Evolutionary conservation across 2,797 vertebrate species (phyloP), one percentile per base, ranked within the genome.

Genomic region (Pogonophryne albipinna): DNA sequence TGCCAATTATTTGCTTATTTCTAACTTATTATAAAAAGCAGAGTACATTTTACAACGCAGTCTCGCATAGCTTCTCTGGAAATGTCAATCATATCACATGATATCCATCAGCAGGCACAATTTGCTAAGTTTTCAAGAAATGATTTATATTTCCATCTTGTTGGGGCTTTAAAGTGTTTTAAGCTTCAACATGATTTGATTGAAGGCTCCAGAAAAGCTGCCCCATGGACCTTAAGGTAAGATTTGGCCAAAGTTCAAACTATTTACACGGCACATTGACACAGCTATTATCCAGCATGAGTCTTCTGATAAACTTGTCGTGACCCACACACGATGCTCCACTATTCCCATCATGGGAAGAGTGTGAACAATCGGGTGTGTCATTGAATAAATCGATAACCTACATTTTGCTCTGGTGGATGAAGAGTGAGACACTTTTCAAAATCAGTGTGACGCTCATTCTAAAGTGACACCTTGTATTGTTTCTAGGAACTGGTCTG

Each of bases 361-460:
- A 49, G 64, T 19, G 23, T 61, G 57, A 74, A 67, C 46, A 67
- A 71, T 63, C 41, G 44, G 38, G 10, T 27, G 42, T 50, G 41
- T 59, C 53, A 55, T 14, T 66, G 10, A 59, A 71, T 67, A 75
- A 83, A 84, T 85, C 57, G 17, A 59, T 76, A 72, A 82, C 50
- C 52, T 64, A 67, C 66, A 66, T 67, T 73, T 72, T 65, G 14
- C 46, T 70, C 41, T 67, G 50, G 19, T 67, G 63, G 74, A 19
- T 53, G 44, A 74, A 58, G 46, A 44, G 50, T 57, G 16, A 76
- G 61, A 51, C 23, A 20, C 41, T 74, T 55, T 71, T 52, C 3
- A 45, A 71, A 84, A 71, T 53, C 47, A 49, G 17, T 50, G 47
- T 63, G 65, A 38, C 45, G 10, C 10, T 62, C 13, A 38, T 65